Conservation (phyloP, 2,113 vertebrate species). For the Caranx melampygus region DNA sequence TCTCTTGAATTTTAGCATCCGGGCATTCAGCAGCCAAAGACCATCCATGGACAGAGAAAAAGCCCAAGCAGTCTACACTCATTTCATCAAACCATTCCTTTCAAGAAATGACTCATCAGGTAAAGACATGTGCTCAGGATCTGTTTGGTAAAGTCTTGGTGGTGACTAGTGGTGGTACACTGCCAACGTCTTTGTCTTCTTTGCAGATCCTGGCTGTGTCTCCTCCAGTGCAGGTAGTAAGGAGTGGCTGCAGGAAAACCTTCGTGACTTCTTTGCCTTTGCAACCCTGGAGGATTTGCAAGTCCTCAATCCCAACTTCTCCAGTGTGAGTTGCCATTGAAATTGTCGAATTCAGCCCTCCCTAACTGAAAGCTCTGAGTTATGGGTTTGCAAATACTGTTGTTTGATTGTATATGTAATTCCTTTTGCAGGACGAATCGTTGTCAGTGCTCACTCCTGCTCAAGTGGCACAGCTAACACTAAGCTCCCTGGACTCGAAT, state of each 20-base stretch:
- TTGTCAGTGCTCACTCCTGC: no score
- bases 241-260: conserved; percentile 62
- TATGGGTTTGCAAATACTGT: no score
- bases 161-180: no score
- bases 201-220: conserved; percentile 65
- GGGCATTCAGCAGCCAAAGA: conserved; percentile 45
- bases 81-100: conserved; percentile 69
- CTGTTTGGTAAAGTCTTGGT: not conserved
- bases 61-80: conserved; percentile 45
- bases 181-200: not conserved
- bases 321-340: conserved; percentile 1
- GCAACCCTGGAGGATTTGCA: conserved; percentile 48
- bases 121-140: not conserved
- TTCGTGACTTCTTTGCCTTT: conserved; percentile 55
- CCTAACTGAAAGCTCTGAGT: not conserved
- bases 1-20: conserved; percentile 51
- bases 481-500: conserved; percentile 37
- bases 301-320: conserved; percentile 46
- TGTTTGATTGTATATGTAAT: conserved; percentile 6
- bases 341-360: not conserved
- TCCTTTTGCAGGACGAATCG: conserved; percentile 23
- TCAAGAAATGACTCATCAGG: conserved; percentile 23
- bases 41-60: conserved; percentile 40
- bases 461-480: conserved; percentile 5
- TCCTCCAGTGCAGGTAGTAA: not conserved